phyloP scores from a whole-genome alignment of 2,113 vertebrate species.

The Melanerpes aurifrons region DNA sequence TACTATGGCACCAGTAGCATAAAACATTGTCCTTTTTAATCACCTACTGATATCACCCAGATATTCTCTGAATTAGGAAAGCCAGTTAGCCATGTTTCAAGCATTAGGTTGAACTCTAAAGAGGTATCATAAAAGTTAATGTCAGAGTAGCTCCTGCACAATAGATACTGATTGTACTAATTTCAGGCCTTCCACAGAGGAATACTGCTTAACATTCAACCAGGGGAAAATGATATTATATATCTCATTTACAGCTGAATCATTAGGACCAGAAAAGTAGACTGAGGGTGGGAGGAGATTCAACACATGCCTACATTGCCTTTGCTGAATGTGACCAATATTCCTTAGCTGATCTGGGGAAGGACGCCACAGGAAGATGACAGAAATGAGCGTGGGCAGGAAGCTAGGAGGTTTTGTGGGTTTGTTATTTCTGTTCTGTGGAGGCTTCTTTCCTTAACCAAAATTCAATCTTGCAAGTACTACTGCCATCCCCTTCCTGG shows the following conservation, averaged over 20 bases:
- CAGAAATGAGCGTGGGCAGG: background rate
- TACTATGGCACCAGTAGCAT: background rate
- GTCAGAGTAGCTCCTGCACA: background rate
- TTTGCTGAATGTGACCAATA: background rate
- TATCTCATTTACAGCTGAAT: conserved; percentile 25
- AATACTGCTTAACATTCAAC: background rate
- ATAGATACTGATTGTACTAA: background rate
- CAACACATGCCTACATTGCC: background rate
- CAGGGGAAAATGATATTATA: background rate
- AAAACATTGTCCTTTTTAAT: background rate
- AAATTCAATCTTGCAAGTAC: background rate
- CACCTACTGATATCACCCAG: background rate
- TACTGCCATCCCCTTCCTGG: background rate
- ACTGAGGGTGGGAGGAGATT: background rate
- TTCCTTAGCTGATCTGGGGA: background rate
- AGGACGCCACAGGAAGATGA: background rate
- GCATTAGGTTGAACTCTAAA: background rate
- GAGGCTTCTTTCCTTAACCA: background rate
- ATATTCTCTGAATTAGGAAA: background rate
- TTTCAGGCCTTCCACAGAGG: conserved; percentile 6
- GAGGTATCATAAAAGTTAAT: conserved; percentile 16
- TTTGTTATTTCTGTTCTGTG: background rate
- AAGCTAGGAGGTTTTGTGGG: background rate
- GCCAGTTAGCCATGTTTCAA: background rate
- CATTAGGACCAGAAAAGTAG: background rate